Evolutionary conservation across 2,797 vertebrate species (phyloP), one percentile per base, ranked within the genome.

Genomic region (Falco naumanni): DNA sequence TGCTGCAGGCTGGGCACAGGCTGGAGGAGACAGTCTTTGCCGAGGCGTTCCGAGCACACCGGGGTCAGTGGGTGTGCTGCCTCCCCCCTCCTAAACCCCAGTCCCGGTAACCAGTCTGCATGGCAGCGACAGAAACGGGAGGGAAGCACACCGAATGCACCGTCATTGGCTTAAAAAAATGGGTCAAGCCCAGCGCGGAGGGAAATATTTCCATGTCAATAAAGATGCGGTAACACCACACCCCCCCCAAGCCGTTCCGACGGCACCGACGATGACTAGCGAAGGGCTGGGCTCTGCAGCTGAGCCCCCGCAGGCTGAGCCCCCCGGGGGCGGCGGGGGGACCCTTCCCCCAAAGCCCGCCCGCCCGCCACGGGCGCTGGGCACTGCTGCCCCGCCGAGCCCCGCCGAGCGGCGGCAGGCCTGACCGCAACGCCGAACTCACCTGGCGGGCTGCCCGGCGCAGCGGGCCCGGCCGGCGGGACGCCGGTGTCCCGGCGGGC

Each of bases 231-330:
- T 3, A 37, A 37, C 37, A 37, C 37, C 37, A 37, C 37, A 59
- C 10, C 6, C 10, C 64, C 75, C 65, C 1, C 37, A 37, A 10
- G 2, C 47, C 8, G 0, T 4, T 11, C 6, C 37, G 7, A 22
- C 31, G 20, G 64, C 47, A 16, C 63, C 64, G 1, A 2, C 15
- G 8, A 16, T 0, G 21, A 33, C 34, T 3, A 18, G 57, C 39
- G 7, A 37, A 43, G 26, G 31, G 51, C 1, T 5, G 56, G 78
- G 61, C 56, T 47, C 18, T 19, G 12, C 41, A 41, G 41, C 41
- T 12, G 12, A 41, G 41, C 15, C 41, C 41, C 41, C 41, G 41
- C 41, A 12, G 41, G 41, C 41, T 12, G 41, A 41, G 41, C 41
- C 41, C 41, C 37, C 37, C 37, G 37, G 37, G 37, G 37, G 37